Evolutionary conservation across 2,888 invertebrate genomes (phyloP), one percentile per base, ranked within the genome.

Genomic region (Omphaloscelis lunosa): DNA sequence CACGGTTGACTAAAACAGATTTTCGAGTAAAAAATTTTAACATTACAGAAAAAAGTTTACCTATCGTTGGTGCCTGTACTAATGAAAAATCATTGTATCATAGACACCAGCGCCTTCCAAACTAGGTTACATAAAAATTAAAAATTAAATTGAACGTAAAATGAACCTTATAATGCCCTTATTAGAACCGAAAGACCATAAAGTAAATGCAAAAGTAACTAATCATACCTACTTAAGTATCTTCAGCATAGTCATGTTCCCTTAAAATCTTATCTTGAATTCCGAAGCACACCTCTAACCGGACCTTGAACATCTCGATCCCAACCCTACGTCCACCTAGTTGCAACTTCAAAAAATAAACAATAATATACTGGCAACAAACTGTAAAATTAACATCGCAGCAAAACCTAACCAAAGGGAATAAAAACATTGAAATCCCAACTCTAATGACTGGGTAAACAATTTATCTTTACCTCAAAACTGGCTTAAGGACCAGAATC

Each of bases 371-470:
- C 79, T 74, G 45, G 88, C 83, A 86, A 89, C 89, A 86, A 81
- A 83, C 86, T 87, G 84, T 88, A 89, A 89, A 88, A 88, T 88
- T 88, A 88, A 88, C 88, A 89, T 77, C 86, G 62, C 82, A 80
- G 75, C 83, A 66, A 84, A 88, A 84, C 80, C 70, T 78, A 74
- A 85, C 88, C 84, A 79, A 85, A 85, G 67, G 77, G 83, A 91
- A 91, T 92, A 93, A 94, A 82, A 94, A 93, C 93, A 93, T 90
- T 92, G 91, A 92, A 94, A 92, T 90, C 86, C 90, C 84, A 77
- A 89, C 92, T 91, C 92, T 94, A 95, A 94, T 92, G 89, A 92
- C 93, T 89, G 66, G 45, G 79, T 92, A 95, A 95, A 95, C 90
- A 94, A 90, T 91, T 93, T 90, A 90, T 89, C 90, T 88, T 87